phyloP scores from a whole-genome alignment of 2,888 invertebrate genomes.

The Pyrocoelia pectoralis region DNA sequence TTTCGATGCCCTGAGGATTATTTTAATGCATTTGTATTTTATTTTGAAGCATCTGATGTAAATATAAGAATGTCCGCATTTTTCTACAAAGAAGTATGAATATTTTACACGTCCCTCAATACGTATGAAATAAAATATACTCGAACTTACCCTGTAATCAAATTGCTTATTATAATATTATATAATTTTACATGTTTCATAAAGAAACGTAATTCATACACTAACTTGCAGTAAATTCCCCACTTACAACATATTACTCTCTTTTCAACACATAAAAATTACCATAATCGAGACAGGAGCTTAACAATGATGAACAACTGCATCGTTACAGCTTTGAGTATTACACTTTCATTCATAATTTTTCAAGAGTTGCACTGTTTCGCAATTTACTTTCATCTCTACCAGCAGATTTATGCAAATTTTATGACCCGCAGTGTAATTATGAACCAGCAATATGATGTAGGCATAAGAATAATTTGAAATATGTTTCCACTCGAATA shows the following conservation, averaged over 20 bases:
- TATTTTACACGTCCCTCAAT: too few species aligned
- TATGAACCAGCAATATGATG: not conserved
- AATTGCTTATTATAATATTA: too few species aligned
- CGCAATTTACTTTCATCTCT: constrained; percentile 15
- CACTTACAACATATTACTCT: not conserved
- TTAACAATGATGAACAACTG: constrained; percentile 2
- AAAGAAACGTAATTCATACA: too few species aligned
- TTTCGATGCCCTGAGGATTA: too few species aligned
- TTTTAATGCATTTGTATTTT: too few species aligned
- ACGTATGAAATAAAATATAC: too few species aligned
- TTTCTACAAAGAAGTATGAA: too few species aligned
- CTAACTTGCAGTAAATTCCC: too few species aligned
- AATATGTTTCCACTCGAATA: not conserved
- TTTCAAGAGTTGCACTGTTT: constrained; percentile 17
- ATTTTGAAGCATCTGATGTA: too few species aligned
- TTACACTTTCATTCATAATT: constrained; percentile 20
- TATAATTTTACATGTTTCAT: too few species aligned
- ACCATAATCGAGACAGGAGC: not conserved
- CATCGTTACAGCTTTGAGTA: constrained; percentile 12
- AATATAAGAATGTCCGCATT: too few species aligned
- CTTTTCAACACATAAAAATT: constrained; percentile 4
- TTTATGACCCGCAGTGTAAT: constrained; percentile 26
- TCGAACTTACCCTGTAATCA: too few species aligned
- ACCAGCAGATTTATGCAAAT: constrained; percentile 26
- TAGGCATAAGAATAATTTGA: not conserved